Evolutionary conservation across 1,140 invertebrate genomes (phyloP), one percentile per base, ranked within the genome.

Genomic region (Matsumurasca onukii): DNA sequence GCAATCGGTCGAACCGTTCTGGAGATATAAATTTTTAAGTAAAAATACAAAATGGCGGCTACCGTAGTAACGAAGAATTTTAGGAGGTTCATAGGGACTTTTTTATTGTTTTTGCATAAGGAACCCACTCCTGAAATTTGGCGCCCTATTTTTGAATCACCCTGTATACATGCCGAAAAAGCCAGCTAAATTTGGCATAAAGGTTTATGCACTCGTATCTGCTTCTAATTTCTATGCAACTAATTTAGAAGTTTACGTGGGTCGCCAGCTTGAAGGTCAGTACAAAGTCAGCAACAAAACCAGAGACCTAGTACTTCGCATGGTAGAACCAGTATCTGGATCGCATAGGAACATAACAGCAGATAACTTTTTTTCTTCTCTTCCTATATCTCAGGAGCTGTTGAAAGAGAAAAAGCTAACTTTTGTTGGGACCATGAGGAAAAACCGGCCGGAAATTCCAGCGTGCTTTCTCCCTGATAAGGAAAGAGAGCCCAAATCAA

Each of bases 321-420:
- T 80, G 48, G 71, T 77, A 55, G 69, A 71, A 72, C n/a, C n/a
- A n/a, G n/a, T n/a, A n/a, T n/a, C n/a, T n/a, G n/a, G n/a, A n/a
- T n/a, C n/a, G n/a, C n/a, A n/a, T n/a, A n/a, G n/a, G n/a, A n/a
- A n/a, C n/a, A n/a, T n/a, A n/a, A n/a, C n/a, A n/a, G n/a, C n/a
- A 22, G 77, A 78, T 61, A 77, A 77, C 67, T n/a, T n/a, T 78
- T 71, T 71, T 78, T 78, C 64, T 76, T 73, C 29, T 73, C 72
- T 51, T 69, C 72, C 22, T 31, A 30, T 9, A 61, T 75, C 15
- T 62, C 70, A 17, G 31, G 66, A 55, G 68, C 69, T 24, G 49
- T 75, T 30, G 34, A n/a, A 73, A 1, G 66, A 31, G n/a, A 27
- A 73, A 62, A n/a, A 68, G 69, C 34, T 74, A 73, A 48, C 68